Evolutionary conservation across 2,113 vertebrate genomes (phyloP).

Genomic region (Crotophaga sulcirostris): DNA sequence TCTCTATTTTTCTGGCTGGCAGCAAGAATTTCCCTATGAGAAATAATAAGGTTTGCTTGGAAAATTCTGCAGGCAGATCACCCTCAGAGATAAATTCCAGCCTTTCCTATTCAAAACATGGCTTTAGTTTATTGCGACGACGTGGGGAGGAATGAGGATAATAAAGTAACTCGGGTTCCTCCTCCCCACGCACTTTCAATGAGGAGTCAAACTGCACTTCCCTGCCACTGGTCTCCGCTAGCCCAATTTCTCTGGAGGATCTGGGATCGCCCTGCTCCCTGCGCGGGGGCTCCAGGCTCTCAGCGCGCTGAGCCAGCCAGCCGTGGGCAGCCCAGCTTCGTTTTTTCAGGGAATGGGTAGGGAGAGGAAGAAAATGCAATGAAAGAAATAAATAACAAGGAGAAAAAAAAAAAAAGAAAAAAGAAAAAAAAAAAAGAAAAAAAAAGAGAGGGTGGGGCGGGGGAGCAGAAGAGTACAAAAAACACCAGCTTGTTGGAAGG

Average conservation of each 20-base stretch:
- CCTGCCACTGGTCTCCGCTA: neutral
- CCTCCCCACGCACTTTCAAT: neutral
- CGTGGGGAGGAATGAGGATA: slow-evolving; percentile 22
- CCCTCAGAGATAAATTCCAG: slow-evolving; percentile 29
- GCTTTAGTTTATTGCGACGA: neutral
- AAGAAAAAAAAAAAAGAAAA: neutral
- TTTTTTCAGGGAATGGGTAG: neutral
- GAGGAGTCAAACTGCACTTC: neutral
- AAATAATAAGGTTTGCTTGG: slow-evolving; percentile 10
- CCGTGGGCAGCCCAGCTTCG: neutral
- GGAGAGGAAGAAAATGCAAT: neutral
- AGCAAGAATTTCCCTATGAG: neutral
- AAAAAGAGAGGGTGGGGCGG: accelerated
- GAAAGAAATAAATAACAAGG: neutral
- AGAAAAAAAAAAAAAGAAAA: neutral
- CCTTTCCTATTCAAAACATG: slow-evolving; percentile 19
- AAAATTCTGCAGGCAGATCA: slow-evolving; percentile 13
- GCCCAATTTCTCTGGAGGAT: neutral
- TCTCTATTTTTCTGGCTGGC: neutral
- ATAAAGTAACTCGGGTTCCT: slow-evolving; percentile 40
- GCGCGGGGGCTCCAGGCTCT: neutral
- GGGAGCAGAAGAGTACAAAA: neutral
- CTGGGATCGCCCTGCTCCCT: neutral
- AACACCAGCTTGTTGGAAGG: neutral
- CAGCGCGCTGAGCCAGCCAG: neutral